These are phyloP conservation scores for Nesospiza acunhae DNA, from an alignment of 2,113 vertebrate species.

Conservation along the genomic window DNA sequence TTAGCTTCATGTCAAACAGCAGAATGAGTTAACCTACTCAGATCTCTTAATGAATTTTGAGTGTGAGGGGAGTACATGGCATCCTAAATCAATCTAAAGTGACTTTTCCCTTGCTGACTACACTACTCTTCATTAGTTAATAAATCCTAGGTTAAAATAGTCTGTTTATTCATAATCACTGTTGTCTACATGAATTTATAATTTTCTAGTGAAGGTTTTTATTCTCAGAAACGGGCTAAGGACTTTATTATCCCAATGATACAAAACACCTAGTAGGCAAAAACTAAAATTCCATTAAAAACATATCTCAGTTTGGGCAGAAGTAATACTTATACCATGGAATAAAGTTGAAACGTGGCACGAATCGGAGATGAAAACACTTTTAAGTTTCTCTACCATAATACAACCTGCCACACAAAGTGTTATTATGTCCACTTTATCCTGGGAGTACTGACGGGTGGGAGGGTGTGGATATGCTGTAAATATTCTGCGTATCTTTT, in stretches of 20 bases:
- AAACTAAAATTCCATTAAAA: background rate
- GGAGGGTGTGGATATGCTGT: background rate
- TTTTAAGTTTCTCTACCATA: background rate
- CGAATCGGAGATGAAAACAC: background rate
- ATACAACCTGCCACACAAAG: background rate
- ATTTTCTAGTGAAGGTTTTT: background rate
- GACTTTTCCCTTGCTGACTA: background rate
- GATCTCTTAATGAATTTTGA: background rate
- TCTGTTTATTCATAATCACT: background rate
- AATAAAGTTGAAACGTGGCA: background rate
- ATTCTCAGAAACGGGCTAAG: background rate
- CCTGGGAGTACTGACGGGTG: background rate
- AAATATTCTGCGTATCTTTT: background rate
- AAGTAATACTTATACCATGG: background rate
- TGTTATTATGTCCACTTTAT: background rate
- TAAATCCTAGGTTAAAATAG: background rate
- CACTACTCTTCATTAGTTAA: background rate
- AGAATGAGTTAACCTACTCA: background rate
- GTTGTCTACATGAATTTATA: background rate
- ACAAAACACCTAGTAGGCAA: background rate
- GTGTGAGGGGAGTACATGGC: too few relatives aligned
- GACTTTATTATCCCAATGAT: background rate
- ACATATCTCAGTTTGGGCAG: background rate
- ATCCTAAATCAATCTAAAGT: background rate
- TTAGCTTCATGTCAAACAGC: background rate